A percentile compares a stretch with the other conserved stretches of the same genome.
phyloP scores from a whole-genome alignment of 2,113 vertebrate genomes.

The Ictalurus furcatus region DNA sequence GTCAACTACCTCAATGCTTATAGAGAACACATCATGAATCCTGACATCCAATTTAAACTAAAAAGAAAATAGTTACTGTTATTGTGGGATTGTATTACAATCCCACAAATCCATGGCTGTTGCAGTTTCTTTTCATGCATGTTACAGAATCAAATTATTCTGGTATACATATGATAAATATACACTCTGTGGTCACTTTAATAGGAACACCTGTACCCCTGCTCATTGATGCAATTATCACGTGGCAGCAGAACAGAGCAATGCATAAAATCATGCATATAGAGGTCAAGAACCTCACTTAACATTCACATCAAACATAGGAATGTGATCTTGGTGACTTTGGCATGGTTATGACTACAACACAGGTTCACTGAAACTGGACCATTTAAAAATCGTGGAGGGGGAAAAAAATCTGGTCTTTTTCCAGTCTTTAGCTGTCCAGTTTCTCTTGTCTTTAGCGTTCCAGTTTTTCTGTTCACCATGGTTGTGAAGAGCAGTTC shows the following conservation, averaged over 20 bases:
- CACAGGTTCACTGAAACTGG: neutral
- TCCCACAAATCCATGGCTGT: neutral
- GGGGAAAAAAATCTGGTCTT: too few species aligned
- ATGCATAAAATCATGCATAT: neutral
- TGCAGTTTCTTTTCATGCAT: neutral
- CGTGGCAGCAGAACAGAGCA: neutral
- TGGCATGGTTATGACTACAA: neutral
- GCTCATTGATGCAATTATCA: neutral
- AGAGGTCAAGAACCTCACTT: neutral
- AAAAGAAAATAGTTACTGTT: neutral
- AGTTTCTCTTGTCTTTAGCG: too few species aligned
- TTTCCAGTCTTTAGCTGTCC: neutral
- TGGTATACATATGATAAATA: neutral
- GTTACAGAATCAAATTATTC: neutral
- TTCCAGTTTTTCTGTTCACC: neutral
- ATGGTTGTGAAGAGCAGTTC: neutral
- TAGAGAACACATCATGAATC: neutral
- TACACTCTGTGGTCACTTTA: neutral
- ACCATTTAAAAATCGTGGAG: neutral
- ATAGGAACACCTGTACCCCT: too few species aligned
- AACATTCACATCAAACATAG: neutral
- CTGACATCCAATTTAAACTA: neutral
- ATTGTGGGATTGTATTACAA: neutral
- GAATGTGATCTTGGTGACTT: neutral
- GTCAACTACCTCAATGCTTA: neutral